These are phyloP conservation scores for Melangyna quadrimaculata DNA, from an alignment of 2,888 invertebrate genomes.

Conservation along the genomic window DNA sequence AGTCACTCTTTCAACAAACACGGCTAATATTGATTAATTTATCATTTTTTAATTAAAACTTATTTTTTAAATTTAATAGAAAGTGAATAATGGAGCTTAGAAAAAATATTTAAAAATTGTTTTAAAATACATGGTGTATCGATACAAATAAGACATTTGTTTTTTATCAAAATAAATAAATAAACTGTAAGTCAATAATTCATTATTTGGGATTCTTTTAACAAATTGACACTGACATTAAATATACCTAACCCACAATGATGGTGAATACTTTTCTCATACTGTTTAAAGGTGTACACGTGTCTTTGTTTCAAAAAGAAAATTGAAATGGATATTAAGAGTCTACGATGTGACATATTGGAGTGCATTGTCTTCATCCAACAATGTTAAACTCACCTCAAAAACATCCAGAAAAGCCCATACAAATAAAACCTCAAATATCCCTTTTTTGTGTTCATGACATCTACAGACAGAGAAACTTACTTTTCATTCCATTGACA, in stretches of 20 bases:
- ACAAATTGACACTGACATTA: background rate
- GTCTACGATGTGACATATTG: background rate
- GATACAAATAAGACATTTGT: no score
- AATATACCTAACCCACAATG: background rate
- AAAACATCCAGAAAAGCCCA: no score
- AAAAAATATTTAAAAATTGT: no score
- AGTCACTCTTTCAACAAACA: no score
- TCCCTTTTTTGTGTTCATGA: background rate
- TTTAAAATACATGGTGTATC: no score
- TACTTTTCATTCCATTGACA: background rate
- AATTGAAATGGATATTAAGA: conserved; percentile 8
- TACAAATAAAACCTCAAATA: no score
- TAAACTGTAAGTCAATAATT: no score
- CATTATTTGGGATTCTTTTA: background rate
- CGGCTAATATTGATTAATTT: no score
- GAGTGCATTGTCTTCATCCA: background rate
- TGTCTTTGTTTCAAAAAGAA: background rate
- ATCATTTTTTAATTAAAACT: no score
- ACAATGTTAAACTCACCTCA: background rate
- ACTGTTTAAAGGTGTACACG: background rate
- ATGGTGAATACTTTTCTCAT: background rate
- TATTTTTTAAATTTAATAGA: no score
- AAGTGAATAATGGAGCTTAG: no score
- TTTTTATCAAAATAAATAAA: no score
- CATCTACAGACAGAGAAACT: background rate